Conservation (phyloP, 2,797 vertebrate species). For the Bucorvus abyssinicus region DNA sequence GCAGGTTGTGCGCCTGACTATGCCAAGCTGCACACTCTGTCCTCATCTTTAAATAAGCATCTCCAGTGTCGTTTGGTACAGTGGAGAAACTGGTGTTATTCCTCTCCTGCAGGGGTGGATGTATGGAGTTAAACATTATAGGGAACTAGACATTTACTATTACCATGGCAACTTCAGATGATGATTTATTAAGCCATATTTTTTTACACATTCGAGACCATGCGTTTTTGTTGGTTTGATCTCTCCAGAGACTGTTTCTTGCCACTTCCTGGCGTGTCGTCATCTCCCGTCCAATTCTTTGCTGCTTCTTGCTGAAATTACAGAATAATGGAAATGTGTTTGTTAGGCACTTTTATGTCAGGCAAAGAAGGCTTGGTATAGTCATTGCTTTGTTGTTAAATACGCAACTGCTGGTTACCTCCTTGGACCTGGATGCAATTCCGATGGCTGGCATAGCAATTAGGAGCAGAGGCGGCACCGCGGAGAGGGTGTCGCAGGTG, state of each 20-base stretch:
- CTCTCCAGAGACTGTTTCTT: constrained; percentile 14
- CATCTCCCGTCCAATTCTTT: neutral
- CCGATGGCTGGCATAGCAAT: neutral
- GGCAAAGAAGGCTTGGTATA: neutral
- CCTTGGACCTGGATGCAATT: neutral
- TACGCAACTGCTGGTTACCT: neutral
- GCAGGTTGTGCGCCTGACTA: constrained; percentile 29
- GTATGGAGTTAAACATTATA: constrained; percentile 82
- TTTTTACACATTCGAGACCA: constrained; percentile 74
- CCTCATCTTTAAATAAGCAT: neutral
- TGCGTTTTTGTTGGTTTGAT: constrained; percentile 71
- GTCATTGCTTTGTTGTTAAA: neutral
- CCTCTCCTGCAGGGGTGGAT: constrained; percentile 52
- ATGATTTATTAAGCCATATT: constrained; percentile 89
- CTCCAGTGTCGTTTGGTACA: neutral
- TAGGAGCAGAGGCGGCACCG: neutral
- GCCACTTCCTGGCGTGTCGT: constrained; percentile 5
- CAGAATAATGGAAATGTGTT: constrained; percentile 70
- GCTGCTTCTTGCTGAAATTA: constrained; percentile 27
- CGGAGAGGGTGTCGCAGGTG: neutral
- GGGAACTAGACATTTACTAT: constrained; percentile 81
- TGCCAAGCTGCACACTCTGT: constrained; percentile 29
- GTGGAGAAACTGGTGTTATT: constrained; percentile 32
- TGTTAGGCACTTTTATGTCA: neutral
- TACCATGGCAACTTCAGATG: constrained; percentile 80